A percentile compares a stretch with the other conserved stretches of the same genome.
These are phyloP conservation scores for Allobates femoralis DNA, from an alignment of 2,797 vertebrate genomes.

Conservation along the genomic window DNA sequence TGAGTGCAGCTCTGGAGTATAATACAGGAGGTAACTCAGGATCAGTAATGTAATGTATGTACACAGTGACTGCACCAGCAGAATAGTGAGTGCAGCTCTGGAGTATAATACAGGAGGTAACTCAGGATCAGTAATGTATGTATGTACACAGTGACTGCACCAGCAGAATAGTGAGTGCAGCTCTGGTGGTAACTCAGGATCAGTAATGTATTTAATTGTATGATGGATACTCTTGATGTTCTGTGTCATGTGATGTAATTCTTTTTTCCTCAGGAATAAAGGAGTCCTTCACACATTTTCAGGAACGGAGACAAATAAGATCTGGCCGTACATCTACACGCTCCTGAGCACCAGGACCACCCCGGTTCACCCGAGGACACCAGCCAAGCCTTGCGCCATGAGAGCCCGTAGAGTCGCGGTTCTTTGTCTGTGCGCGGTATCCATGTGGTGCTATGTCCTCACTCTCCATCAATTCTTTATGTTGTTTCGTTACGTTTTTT, in stretches of 20 bases:
- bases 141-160: too few relatives aligned
- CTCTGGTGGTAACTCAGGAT: too few relatives aligned
- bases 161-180: too few relatives aligned
- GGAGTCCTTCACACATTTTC: slow-evolving; percentile 92
- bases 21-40: too few relatives aligned
- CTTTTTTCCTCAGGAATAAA: slow-evolving; percentile 78
- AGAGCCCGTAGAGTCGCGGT: slow-evolving; percentile 62
- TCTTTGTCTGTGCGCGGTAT: slow-evolving; percentile 59
- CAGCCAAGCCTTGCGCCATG: slow-evolving; percentile 64
- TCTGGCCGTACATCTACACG: slow-evolving; percentile 93
- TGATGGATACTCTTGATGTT: not conserved
- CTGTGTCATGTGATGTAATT: not conserved
- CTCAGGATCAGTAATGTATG: too few relatives aligned
- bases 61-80: too few relatives aligned
- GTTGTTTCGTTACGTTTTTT: slow-evolving; percentile 37
- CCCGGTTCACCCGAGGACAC: slow-evolving; percentile 73
- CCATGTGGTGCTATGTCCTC: slow-evolving; percentile 65
- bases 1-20: too few relatives aligned
- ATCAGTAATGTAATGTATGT: too few relatives aligned
- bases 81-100: too few relatives aligned
- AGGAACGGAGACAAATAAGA: slow-evolving; percentile 93
- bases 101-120: too few relatives aligned
- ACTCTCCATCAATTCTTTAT: slow-evolving; percentile 39
- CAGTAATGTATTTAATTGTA: too few relatives aligned
- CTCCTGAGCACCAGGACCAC: slow-evolving; percentile 87